Conservation (phyloP, 2,797 vertebrate genomes). For the Aeoliscus strigatus region DNA sequence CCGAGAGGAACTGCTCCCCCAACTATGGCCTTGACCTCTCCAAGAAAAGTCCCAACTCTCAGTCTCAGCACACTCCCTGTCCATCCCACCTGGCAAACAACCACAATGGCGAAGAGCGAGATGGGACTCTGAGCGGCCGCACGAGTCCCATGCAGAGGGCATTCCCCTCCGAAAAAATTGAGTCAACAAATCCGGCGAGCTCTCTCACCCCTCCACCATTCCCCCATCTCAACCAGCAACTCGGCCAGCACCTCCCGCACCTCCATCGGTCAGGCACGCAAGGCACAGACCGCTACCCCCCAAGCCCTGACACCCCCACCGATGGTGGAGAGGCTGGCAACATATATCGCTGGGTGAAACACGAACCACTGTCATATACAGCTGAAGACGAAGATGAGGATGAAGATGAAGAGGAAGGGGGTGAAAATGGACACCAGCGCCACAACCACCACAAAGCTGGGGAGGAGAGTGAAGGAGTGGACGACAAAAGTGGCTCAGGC, state of each 20-base stretch:
- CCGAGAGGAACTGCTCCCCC: conserved; percentile 88
- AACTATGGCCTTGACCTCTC: conserved; percentile 93
- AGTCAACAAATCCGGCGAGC: conserved; percentile 65
- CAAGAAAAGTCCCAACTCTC: conserved; percentile 90
- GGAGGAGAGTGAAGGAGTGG: conserved; percentile 75
- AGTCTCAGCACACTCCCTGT: conserved; percentile 73
- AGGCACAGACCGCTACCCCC: conserved; percentile 67
- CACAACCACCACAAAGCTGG: conserved; percentile 71
- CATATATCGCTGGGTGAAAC: conserved; percentile 94
- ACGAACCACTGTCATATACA: conserved; percentile 78
- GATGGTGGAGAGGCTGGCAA: conserved; percentile 67
- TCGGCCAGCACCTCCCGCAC: conserved; percentile 74
- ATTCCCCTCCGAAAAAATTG: conserved; percentile 81
- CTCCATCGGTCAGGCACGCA: conserved; percentile 72
- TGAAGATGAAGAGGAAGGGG: conserved; percentile 85
- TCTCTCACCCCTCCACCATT: conserved; percentile 70
- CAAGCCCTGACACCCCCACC: conserved; percentile 70
- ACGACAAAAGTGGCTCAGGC: conserved; percentile 91
- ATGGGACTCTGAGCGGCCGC: conserved; percentile 68
- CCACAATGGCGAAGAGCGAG: conserved; percentile 77
- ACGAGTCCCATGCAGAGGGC: conserved; percentile 77
- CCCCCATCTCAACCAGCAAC: conserved; percentile 76
- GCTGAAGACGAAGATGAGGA: conserved; percentile 87
- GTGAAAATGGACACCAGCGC: conserved; percentile 71
- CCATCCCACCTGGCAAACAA: conserved; percentile 68